A percentile compares a stretch with the other conserved stretches of the same genome.
Conservation (phyloP, 2,888 invertebrate species). For the Brachyptera putata region DNA sequence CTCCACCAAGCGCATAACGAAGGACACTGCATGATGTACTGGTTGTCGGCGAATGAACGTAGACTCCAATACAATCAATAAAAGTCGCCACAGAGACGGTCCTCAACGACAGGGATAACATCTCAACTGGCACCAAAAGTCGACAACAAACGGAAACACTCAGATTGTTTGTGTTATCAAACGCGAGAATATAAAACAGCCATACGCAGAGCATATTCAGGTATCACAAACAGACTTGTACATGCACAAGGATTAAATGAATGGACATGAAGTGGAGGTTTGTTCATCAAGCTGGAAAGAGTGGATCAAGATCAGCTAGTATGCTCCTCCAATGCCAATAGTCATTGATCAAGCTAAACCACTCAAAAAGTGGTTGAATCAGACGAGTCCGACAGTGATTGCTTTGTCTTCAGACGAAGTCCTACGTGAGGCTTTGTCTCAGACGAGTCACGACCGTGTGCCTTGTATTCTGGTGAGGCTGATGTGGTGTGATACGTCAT, state of each 20-base stretch:
- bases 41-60: conserved; percentile 10
- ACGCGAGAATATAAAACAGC: background rate
- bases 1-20: background rate
- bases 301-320: too few species aligned
- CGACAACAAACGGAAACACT: background rate
- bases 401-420: too few species aligned
- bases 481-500: too few species aligned
- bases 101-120: background rate
- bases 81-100: background rate
- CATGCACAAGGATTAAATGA: background rate
- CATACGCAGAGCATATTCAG: background rate
- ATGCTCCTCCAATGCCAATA: too few species aligned
- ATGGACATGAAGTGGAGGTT: background rate
- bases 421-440: too few species aligned
- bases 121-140: background rate
- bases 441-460: too few species aligned
- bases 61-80: background rate
- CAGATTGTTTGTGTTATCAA: conserved; percentile 12
- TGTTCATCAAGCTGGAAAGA: too few species aligned
- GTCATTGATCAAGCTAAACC: background rate
- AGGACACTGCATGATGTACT: background rate
- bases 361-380: too few species aligned
- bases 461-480: too few species aligned
- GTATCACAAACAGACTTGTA: background rate
- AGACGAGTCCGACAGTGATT: too few species aligned